Base-by-base conservation (phyloP, 2,888 invertebrate genomes). In the Bedellia somnulentella region DNA sequence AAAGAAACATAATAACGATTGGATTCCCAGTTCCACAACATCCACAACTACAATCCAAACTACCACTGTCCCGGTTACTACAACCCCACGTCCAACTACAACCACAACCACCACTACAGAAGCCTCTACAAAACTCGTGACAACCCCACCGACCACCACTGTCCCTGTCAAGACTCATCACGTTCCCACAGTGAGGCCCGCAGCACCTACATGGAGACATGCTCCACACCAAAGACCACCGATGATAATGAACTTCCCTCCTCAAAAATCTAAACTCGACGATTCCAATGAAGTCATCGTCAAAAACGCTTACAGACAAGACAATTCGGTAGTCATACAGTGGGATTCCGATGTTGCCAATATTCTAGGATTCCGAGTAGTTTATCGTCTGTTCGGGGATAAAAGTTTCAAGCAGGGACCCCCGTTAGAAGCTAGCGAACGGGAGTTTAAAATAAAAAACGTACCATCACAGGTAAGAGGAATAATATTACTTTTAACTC, bases 361-460 rank as follows among this genome's bases (percentile, higher is more conserved):
- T 51, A 89, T 90, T 46, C 78, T 92, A n/a, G 93, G 92, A 29
- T 93, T 93, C 56, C 80, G 91, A 35, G 92, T 93, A 8, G 89
- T 93, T 13, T 93, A 93, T 57, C 77, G 93, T 32, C 73, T 93
- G 24, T 94, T 94, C 48, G 94, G 93, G 3, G 93, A 93, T 47
- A 87, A 89, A 52, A 87, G 82, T 43, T 94, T 93, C 64, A 92
- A 93, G 47, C 89, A 91, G 57, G 93, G 93, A 4, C 92, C 93
- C 10, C 91, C 92, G 2, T 63, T 94, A 34, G 92, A 93, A 61
- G 86, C 91, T 12, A 90, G 89, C 49, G 92, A 93, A 64, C 77
- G 92, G 45, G 93, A 93, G 62, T 93, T 93, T 52, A 92, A 90
- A 66, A 92, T 94, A 35, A 92, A 92, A 67, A 93, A 93, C 51